These are phyloP conservation scores for Corythucha ciliata DNA, from an alignment of 2,888 invertebrate genomes.

Conservation along the genomic window DNA sequence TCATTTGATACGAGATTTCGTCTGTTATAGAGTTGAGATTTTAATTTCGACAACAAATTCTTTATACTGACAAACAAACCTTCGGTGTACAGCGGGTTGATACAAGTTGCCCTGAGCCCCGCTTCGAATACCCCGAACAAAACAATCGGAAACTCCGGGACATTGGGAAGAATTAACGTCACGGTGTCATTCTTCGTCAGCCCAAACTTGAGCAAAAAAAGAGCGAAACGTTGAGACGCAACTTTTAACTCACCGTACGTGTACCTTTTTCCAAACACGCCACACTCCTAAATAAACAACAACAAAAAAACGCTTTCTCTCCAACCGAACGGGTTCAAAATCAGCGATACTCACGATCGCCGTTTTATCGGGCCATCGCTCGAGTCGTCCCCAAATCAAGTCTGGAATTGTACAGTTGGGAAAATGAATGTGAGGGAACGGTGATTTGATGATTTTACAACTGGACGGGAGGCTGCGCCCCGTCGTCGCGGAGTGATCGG, in stretches of 20 bases:
- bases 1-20: constrained; percentile 26
- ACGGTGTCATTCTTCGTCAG: constrained; percentile 56
- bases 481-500: too few relatives aligned
- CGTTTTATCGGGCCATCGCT: constrained; percentile 55
- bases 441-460: constrained; percentile 28
- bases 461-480: too few relatives aligned
- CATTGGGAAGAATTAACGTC: constrained; percentile 62
- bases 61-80: constrained; percentile 37
- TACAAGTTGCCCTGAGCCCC: constrained; percentile 57
- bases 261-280: constrained; percentile 59
- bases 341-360: constrained; percentile 57
- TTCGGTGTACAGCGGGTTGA: constrained; percentile 63
- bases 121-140: constrained; percentile 58
- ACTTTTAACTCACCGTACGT: constrained; percentile 59
- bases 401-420: constrained; percentile 45
- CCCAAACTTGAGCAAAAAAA: constrained; percentile 57
- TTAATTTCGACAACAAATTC: too few relatives aligned
- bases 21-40: too few relatives aligned
- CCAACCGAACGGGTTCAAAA: too few relatives aligned
- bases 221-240: constrained; percentile 54
- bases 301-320: too few relatives aligned
- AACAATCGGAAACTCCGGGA: constrained; percentile 63
- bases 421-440: constrained; percentile 29
- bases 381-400: constrained; percentile 53
- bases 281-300: constrained; percentile 59